Evolutionary conservation across 2,888 invertebrate genomes (phyloP), one percentile per base, ranked within the genome.

Genomic region (Oeneis ivallda): DNA sequence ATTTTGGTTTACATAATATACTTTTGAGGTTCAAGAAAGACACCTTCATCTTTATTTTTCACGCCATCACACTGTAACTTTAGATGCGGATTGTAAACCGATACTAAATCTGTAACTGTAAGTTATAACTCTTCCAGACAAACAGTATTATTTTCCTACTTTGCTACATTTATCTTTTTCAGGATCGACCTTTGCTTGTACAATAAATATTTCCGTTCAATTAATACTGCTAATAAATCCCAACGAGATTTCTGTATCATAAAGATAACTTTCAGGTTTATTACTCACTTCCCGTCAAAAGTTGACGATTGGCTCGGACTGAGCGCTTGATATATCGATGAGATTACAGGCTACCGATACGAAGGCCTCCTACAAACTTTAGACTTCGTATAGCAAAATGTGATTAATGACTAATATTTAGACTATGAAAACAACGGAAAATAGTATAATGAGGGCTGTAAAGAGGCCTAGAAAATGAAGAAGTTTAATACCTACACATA

Each of bases 281-380:
- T 79, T 81, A 80, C 75, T 81, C 80, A 81, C 74, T 77, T 83
- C 78, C 79, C 75, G 78, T 71, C 76, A 72, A 70, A 76, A 77
- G 74, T 78, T 79, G 81, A 84, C 79, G 80, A 81, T 80, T 79
- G 80, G 77, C 71, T 78, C 74, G 62, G 82, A 83, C 81, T 83
- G 78, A 78, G 78, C 77, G 79, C 79, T 79, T 87, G 87, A 89
- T 89, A 83, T 84, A 89, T 86, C 77, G 83, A 83, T 79, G 82
- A 82, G 86, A 86, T 87, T 89, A 87, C 79, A 79, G 76, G 75
- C 72, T 76, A 75, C 75, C 75, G 74, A 74, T 70, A 72, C 19
- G 70, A 72, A 80, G 76, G 82, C 68, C 9, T 62, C 32, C 49
- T 45, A 67, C 65, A 73, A 15, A 71, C 60, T 9, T 63, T 52